Percentiles rank a stretch among this genome's conserved stretches.
phyloP scores from a whole-genome alignment of 2,797 vertebrate species.

The Bryconaethiops microstoma region DNA sequence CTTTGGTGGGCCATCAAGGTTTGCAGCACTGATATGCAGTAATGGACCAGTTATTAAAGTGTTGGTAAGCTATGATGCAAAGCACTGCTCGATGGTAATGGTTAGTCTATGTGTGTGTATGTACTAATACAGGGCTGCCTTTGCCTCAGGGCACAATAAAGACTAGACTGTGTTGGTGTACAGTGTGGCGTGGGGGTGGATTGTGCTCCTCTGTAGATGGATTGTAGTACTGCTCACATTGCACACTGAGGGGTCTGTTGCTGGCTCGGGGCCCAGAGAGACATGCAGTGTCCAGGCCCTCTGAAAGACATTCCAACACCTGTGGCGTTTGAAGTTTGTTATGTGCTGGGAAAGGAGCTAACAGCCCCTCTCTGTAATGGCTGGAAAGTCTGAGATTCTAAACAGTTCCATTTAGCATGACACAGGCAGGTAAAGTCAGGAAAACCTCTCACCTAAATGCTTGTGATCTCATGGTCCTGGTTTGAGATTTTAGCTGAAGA shows the following conservation, averaged over 20 bases:
- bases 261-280: slow-evolving; percentile 18
- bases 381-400: slow-evolving; percentile 15
- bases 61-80: slow-evolving; percentile 8
- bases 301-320: slow-evolving; percentile 52
- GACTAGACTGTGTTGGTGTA: slow-evolving; percentile 18
- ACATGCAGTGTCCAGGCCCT: slow-evolving; percentile 5
- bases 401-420: neutral
- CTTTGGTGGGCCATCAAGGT: neutral
- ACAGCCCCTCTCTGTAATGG: slow-evolving; percentile 9
- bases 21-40: neutral
- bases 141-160: neutral
- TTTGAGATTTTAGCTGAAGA: no score
- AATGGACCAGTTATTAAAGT: neutral
- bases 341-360: slow-evolving; percentile 14
- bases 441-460: neutral
- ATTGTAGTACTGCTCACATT: slow-evolving; percentile 7
- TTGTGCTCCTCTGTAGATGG: neutral
- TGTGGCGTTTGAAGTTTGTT: slow-evolving; percentile 32
- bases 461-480: neutral
- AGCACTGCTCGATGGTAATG: neutral
- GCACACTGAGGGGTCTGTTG: slow-evolving; percentile 39
- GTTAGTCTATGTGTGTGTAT: neutral
- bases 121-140: neutral
- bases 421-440: neutral
- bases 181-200: neutral